Percentiles rank a stretch among this genome's conserved stretches.
These are phyloP conservation scores for Geopemphigus sp. DNA, from an alignment of 1,140 invertebrate genomes.

Conservation along the genomic window DNA sequence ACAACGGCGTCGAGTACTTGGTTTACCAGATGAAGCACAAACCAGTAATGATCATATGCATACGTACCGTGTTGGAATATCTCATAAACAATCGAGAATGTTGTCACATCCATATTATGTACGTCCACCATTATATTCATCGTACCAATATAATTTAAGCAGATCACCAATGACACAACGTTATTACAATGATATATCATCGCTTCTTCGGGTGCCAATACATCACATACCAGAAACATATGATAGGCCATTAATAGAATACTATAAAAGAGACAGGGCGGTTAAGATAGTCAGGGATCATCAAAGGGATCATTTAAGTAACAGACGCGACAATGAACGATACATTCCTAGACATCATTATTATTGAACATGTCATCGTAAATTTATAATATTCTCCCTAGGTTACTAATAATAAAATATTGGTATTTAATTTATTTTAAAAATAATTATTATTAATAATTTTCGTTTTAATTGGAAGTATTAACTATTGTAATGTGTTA, in stretches of 20 bases:
- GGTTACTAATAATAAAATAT: slow-evolving; percentile 30
- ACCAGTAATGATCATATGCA: slow-evolving; percentile 25
- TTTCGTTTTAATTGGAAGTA: not conserved
- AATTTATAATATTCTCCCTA: slow-evolving; percentile 13
- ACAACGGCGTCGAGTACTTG: slow-evolving; percentile 20
- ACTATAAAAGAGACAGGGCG: slow-evolving; percentile 32
- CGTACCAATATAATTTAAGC: slow-evolving; percentile 36
- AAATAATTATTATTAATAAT: not conserved
- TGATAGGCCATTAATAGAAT: not conserved
- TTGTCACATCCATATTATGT: slow-evolving; percentile 43
- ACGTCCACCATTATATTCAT: slow-evolving; percentile 29
- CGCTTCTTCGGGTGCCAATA: slow-evolving; percentile 19
- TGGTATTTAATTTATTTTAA: slow-evolving; percentile 30
- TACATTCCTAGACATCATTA: slow-evolving; percentile 28
- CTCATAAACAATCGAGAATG: slow-evolving; percentile 43
- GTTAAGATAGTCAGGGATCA: slow-evolving; percentile 16
- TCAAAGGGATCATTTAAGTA: not conserved
- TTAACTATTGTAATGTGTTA: not conserved
- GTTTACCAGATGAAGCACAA: slow-evolving; percentile 21
- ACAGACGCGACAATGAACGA: slow-evolving; percentile 32
- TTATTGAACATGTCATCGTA: not conserved
- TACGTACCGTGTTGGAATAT: slow-evolving; percentile 21
- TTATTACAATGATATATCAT: slow-evolving; percentile 47
- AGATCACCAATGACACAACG: slow-evolving; percentile 34
- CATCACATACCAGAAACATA: slow-evolving; percentile 28